phyloP scores from a whole-genome alignment of 2,888 invertebrate genomes.

The Idaea biselata region DNA sequence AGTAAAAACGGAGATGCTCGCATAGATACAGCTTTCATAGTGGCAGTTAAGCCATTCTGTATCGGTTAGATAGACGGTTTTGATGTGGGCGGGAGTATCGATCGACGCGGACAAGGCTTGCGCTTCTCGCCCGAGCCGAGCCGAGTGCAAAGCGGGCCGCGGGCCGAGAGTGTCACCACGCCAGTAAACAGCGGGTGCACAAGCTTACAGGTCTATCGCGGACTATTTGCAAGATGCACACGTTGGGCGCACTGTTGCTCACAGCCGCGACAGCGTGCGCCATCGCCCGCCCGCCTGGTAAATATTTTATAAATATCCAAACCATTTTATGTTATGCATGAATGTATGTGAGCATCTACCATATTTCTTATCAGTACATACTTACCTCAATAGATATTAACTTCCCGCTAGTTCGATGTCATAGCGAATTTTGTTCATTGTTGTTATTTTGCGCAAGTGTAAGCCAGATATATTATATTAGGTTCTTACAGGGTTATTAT shows the following conservation, averaged over 20 bases:
- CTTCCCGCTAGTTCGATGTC: slow-evolving; percentile 22
- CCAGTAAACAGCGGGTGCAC: slow-evolving; percentile 20
- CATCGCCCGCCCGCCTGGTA: slow-evolving; percentile 55
- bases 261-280: slow-evolving; percentile 49
- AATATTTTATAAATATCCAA: slow-evolving; percentile 29
- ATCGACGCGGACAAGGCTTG: slow-evolving; percentile 64
- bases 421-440: slow-evolving; percentile 14
- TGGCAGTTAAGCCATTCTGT: slow-evolving; percentile 33
- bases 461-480: too few species aligned
- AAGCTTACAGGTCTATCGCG: slow-evolving; percentile 32
- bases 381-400: slow-evolving; percentile 25
- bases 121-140: slow-evolving; percentile 30
- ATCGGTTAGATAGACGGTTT: slow-evolving; percentile 33
- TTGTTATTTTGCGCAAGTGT: slow-evolving; percentile 8
- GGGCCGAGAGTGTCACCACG: slow-evolving; percentile 14
- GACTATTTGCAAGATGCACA: slow-evolving; percentile 47
- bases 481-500: too few species aligned
- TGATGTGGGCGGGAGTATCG: slow-evolving; percentile 72
- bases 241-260: slow-evolving; percentile 44
- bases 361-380: slow-evolving; percentile 9
- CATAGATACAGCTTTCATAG: slow-evolving; percentile 11
- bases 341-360: neutral
- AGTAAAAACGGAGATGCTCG: neutral
- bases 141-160: slow-evolving; percentile 23
- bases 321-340: slow-evolving; percentile 11